Conservation (phyloP, 53 echinoderm and acorn worm genomes). For the Echinarachnius parma region DNA sequence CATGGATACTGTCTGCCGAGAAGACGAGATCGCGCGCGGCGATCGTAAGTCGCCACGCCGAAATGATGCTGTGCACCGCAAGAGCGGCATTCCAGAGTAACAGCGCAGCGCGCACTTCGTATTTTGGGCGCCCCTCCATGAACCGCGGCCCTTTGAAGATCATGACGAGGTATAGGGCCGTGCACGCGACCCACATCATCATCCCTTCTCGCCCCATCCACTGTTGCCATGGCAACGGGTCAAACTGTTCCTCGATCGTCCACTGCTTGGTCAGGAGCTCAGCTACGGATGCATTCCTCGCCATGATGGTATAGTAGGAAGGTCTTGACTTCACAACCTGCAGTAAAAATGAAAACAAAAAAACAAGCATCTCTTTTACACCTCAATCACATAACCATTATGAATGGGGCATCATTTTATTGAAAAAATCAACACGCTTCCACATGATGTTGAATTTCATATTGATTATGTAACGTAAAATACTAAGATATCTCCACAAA, state of each 20-base stretch:
- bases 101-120: conserved; percentile 46
- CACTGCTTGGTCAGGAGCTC: conserved; percentile 14
- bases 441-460: no score
- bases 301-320: no score
- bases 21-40: conserved; percentile 41
- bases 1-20: no score
- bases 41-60: conserved; percentile 42
- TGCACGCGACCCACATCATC: conserved; percentile 32
- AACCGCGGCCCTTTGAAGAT: conserved; percentile 56
- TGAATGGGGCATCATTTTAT: no score
- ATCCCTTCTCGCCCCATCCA: conserved; percentile 38
- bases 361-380: no score
- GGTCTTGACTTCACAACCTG: no score
- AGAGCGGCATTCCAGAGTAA: conserved; percentile 58
- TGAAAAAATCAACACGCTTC: no score
- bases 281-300: no score
- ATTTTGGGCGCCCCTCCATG: conserved; percentile 51
- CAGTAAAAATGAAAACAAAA: no score
- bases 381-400: no score
- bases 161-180: conserved; percentile 59
- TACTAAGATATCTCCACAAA: no score
- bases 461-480: no score
- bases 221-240: conserved; percentile 38
- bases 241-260: conserved; percentile 22
- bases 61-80: conserved; percentile 64